Percentiles rank a stretch among this genome's conserved stretches.
Conservation (phyloP, 2,113 vertebrate species). For the Menura novaehollandiae region DNA sequence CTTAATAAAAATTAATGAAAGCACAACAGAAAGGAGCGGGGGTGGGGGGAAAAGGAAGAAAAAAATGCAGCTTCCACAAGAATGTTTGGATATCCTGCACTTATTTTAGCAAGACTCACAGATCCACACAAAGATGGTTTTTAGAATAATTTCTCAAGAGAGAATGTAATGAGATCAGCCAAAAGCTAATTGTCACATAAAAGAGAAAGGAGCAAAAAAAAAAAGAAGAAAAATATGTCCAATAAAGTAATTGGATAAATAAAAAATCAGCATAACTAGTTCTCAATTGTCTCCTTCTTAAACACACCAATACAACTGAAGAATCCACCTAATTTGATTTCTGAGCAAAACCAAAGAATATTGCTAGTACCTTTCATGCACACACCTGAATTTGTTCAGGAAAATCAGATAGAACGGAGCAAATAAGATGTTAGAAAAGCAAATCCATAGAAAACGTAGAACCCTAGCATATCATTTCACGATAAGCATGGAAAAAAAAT, state of each 20-base stretch:
- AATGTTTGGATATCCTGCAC: neutral
- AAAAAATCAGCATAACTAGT: accelerated
- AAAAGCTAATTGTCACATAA: neutral
- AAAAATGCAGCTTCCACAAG: accelerated
- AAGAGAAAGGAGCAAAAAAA: neutral
- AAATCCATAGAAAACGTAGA: neutral
- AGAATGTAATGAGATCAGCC: neutral
- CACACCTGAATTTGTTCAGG: neutral
- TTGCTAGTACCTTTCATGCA: neutral
- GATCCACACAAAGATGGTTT: neutral
- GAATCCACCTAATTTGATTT: neutral
- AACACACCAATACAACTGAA: neutral
- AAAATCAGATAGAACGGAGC: neutral
- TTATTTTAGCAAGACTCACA: neutral
- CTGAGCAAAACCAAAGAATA: neutral
- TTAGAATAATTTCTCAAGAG: neutral
- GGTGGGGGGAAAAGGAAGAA: neutral
- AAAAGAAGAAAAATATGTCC: neutral
- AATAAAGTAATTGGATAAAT: neutral
- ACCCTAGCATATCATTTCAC: neutral
- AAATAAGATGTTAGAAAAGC: neutral
- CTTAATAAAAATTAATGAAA: neutral
- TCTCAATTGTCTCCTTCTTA: neutral
- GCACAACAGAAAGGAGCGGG: neutral
- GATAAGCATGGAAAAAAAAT: neutral